phyloP scores from a whole-genome alignment of 2,888 invertebrate genomes.

The Malthinus seriepunctatus region DNA sequence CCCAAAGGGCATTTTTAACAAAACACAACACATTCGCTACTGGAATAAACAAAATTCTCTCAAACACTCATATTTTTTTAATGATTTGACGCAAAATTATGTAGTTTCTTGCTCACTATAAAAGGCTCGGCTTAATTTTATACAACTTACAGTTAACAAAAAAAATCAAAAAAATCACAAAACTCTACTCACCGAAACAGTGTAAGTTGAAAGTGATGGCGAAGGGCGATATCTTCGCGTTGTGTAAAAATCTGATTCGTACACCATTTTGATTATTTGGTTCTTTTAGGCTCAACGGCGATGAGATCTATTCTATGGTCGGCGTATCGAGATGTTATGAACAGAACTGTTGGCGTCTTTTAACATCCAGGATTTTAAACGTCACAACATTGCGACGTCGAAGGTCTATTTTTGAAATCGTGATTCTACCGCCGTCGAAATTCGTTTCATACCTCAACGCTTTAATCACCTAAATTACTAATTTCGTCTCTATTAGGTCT shows the following conservation, averaged over 20 bases:
- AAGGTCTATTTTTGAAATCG: conserved; percentile 27
- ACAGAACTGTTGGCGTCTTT: conserved; percentile 43
- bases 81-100: background rate
- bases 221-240: conserved; percentile 82
- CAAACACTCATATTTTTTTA: background rate
- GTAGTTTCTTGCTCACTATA: conserved; percentile 5
- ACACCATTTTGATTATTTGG: conserved; percentile 73
- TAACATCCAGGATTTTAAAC: conserved; percentile 45
- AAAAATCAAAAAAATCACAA: conserved; percentile 7
- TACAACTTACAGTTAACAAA: background rate
- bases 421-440: conserved; percentile 16
- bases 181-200: conserved; percentile 75
- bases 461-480: conserved; percentile 11
- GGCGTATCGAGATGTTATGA: conserved; percentile 48
- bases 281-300: conserved; percentile 35
- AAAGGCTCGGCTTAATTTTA: background rate
- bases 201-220: conserved; percentile 69
- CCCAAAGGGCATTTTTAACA: background rate
- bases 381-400: conserved; percentile 33
- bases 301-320: conserved; percentile 27
- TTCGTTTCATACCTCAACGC: conserved; percentile 12
- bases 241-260: conserved; percentile 91
- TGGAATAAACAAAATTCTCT: background rate
- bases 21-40: background rate
- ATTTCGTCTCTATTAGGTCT: conserved; percentile 4